phyloP scores from a whole-genome alignment of 2,113 vertebrate genomes.

The Atlantisia rogersi region DNA sequence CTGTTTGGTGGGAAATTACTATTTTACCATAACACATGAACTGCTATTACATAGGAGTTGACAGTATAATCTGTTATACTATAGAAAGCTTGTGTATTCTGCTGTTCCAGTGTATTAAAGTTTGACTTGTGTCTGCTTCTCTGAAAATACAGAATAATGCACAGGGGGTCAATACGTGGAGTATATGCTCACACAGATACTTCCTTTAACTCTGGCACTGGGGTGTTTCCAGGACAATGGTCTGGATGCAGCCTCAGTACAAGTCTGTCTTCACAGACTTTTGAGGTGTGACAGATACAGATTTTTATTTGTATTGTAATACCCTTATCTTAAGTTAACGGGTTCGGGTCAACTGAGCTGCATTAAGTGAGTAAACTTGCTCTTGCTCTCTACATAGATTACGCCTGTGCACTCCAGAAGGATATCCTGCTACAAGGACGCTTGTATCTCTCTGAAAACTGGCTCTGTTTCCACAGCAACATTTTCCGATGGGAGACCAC shows the following conservation, averaged over 20 bases:
- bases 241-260: background rate
- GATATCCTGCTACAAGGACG: slow-evolving; percentile 93
- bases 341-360: background rate
- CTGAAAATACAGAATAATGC: background rate
- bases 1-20: background rate
- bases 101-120: background rate
- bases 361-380: background rate
- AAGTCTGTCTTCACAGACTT: background rate
- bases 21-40: background rate
- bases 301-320: background rate
- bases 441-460: slow-evolving; percentile 91
- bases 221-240: background rate
- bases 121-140: background rate
- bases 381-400: slow-evolving; percentile 77
- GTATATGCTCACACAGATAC: background rate
- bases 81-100: background rate
- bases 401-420: slow-evolving; percentile 91
- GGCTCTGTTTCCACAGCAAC: slow-evolving; percentile 95
- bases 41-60: background rate
- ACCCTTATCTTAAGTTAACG: background rate
- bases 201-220: background rate
- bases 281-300: background rate
- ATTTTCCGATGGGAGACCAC: slow-evolving; percentile 92
- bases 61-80: background rate
- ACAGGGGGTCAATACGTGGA: background rate